A percentile compares a stretch with the other conserved stretches of the same genome.
These are phyloP conservation scores for Caranx melampygus DNA, from an alignment of 2,113 vertebrate genomes.

Conservation along the genomic window DNA sequence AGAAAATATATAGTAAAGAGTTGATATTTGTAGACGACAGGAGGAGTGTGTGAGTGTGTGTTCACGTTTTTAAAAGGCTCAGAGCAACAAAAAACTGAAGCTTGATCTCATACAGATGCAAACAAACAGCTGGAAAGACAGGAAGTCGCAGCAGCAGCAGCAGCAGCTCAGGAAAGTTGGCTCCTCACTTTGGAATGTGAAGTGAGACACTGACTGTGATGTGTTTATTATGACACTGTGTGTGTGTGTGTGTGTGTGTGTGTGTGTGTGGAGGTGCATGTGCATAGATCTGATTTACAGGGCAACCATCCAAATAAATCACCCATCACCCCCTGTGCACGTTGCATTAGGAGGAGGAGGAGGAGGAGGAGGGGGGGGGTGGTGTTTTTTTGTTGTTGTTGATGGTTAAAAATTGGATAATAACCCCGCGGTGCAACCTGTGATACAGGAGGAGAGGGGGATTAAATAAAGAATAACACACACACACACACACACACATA, in stretches of 20 bases:
- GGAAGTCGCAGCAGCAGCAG: background rate
- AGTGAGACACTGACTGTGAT: conserved; percentile 54
- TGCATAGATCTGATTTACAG: conserved; percentile 41
- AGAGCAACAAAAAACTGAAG: background rate
- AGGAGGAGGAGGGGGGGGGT: background rate
- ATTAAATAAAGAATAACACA: conserved; percentile 48
- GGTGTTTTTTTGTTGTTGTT: background rate
- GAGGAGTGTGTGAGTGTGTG: background rate
- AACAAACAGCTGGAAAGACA: no score
- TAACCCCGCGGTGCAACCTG: conserved; percentile 64
- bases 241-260: conserved; percentile 11
- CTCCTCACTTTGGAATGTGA: background rate
- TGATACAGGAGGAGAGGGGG: conserved; percentile 49
- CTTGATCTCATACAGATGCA: background rate
- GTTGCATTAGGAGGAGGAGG: background rate
- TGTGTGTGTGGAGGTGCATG: background rate
- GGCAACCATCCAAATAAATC: conserved; percentile 45
- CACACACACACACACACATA: background rate
- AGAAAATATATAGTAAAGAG: background rate
- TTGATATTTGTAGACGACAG: background rate
- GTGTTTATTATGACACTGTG: conserved; percentile 57
- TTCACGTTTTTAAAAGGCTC: background rate
- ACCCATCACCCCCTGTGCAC: conserved; percentile 8
- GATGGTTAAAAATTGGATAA: conserved; percentile 32
- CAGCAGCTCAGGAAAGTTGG: background rate